phyloP scores from a whole-genome alignment of 2,888 invertebrate genomes.

The Cataglyphis cursor region DNA sequence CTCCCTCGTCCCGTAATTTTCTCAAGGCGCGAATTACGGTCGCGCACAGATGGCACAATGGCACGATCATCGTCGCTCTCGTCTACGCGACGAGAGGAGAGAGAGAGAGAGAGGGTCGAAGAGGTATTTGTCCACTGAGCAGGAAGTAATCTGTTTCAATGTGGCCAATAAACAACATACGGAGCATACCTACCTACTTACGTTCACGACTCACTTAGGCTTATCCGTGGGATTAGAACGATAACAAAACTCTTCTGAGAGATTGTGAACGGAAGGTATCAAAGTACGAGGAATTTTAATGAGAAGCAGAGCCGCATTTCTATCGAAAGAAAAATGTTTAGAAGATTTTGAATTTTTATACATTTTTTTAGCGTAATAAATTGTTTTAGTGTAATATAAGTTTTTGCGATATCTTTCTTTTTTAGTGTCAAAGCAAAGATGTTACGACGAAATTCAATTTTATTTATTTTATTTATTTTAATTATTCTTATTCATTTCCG shows the following conservation, averaged over 20 bases:
- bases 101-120: not conserved
- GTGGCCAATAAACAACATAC: constrained; percentile 70
- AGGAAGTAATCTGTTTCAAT: constrained; percentile 85
- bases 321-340: not conserved
- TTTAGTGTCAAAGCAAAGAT: not conserved
- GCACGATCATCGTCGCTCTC: constrained; percentile 19
- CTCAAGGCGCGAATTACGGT: constrained; percentile 53
- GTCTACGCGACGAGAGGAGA: not conserved
- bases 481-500: not conserved
- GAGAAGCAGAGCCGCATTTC: not conserved
- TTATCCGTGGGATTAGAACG: constrained; percentile 36
- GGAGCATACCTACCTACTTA: constrained; percentile 60
- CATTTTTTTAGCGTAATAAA: no score
- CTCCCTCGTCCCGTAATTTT: constrained; percentile 8
- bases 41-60: constrained; percentile 23
- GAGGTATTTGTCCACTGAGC: constrained; percentile 76
- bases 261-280: not conserved
- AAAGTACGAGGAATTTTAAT: not conserved
- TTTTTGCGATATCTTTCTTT: not conserved
- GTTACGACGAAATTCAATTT: not conserved
- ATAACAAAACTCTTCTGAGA: not conserved
- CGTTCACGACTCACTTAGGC: constrained; percentile 49
- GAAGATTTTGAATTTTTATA: not conserved
- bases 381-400: not conserved
- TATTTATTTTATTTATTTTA: not conserved